Evolutionary conservation across 2,113 vertebrate species (phyloP).

Genomic region (Rattus norvegicus): GRCr8 NC_086024.1:66042501-66043000

Average conservation of each 20-base stretch:
- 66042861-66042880: neutral
- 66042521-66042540: neutral
- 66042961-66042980: neutral
- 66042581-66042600: neutral
- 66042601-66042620: neutral
- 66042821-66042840: no score
- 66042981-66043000: accelerated
- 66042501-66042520: neutral
- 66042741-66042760: neutral
- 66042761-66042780: no score
- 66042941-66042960: neutral
- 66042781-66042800: neutral
- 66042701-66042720: neutral
- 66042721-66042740: no score
- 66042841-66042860: neutral
- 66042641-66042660: neutral
- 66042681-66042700: neutral
- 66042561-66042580: neutral
- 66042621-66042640: neutral
- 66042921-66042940: neutral
- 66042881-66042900: neutral
- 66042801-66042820: neutral
- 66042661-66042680: neutral
- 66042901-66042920: neutral
- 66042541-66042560: neutral